These are phyloP conservation scores for Cydia amplana DNA, from an alignment of 1,140 invertebrate genomes.

Conservation along the genomic window DNA sequence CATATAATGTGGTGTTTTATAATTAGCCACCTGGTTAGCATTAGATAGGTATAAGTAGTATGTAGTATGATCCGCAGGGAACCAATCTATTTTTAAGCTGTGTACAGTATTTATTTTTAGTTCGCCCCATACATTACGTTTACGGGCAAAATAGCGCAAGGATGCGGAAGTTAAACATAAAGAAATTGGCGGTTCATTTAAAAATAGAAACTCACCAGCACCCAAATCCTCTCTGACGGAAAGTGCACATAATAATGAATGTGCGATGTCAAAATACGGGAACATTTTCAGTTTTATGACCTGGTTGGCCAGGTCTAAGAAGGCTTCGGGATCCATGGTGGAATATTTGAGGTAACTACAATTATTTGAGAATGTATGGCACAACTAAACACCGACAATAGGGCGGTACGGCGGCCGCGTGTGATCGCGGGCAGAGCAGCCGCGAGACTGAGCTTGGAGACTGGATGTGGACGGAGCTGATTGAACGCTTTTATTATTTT, in stretches of 20 bases:
- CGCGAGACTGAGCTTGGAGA: constrained; percentile 63
- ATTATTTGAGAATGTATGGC: constrained; percentile 49
- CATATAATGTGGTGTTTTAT: constrained; percentile 27
- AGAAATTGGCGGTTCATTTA: constrained; percentile 52
- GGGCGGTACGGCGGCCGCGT: constrained; percentile 62
- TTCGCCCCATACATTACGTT: constrained; percentile 44
- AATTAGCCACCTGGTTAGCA: constrained; percentile 36
- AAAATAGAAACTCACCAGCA: constrained; percentile 83
- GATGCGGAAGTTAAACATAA: constrained; percentile 43
- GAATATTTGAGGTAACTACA: constrained; percentile 50
- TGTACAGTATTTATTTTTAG: constrained; percentile 67
- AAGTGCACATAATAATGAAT: constrained; percentile 93
- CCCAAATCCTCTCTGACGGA: constrained; percentile 98
- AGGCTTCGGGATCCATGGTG: constrained; percentile 96
- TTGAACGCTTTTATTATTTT: constrained; percentile 62
- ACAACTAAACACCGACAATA: constrained; percentile 77
- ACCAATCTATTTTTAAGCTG: constrained; percentile 68
- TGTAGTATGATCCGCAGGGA: constrained; percentile 47
- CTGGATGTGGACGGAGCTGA: constrained; percentile 33
- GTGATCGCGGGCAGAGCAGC: constrained; percentile 68
- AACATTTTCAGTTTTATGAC: constrained; percentile 99
- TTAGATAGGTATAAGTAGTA: constrained; percentile 12
- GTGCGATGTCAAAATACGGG: constrained; percentile 99
- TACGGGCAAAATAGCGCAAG: constrained; percentile 38
- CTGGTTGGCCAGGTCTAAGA: constrained; percentile 98